A percentile compares a stretch with the other conserved stretches of the same genome.
These are phyloP conservation scores for Sarcophilus harrisii DNA, from an alignment of 2,797 vertebrate genomes.

Conservation along the genomic window DNA sequence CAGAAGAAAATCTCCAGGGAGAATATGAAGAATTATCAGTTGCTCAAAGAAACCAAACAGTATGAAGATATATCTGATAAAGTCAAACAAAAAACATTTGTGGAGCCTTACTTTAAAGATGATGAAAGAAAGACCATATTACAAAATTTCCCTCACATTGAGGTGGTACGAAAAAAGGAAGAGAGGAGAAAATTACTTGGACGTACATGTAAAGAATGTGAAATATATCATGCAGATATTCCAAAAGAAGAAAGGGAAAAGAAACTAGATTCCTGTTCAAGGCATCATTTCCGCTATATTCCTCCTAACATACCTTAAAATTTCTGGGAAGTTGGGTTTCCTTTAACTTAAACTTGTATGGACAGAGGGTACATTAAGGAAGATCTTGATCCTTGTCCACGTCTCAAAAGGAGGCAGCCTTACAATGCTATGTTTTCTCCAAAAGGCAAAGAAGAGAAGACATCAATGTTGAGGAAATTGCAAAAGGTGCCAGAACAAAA, in stretches of 20 bases:
- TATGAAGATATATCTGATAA: conserved; percentile 85
- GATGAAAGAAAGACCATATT: conserved; percentile 82
- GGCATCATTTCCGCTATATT: conserved; percentile 91
- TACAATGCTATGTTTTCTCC: conserved; percentile 93
- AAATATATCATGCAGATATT: conserved; percentile 93
- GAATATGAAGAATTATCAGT: conserved; percentile 79
- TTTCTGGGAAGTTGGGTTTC: conserved; percentile 99
- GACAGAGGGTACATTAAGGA: conserved; percentile 97
- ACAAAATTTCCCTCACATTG: conserved; percentile 91
- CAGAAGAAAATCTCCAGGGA: conserved; percentile 66
- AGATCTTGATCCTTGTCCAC: conserved; percentile 89
- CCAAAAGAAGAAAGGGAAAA: conserved; percentile 93
- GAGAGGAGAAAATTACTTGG: conserved; percentile 95
- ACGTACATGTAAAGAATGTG: conserved; percentile 95
- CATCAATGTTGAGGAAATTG: conserved; percentile 72
- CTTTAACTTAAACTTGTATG: conserved; percentile 95
- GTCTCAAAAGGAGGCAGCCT: conserved; percentile 92
- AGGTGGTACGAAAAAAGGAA: conserved; percentile 94
- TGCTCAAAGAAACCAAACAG: conserved; percentile 75
- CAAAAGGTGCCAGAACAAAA: conserved; percentile 30
- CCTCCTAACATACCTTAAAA: conserved; percentile 96
- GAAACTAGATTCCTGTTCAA: conserved; percentile 93
- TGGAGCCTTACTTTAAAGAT: conserved; percentile 84
- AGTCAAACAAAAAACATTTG: conserved; percentile 85
- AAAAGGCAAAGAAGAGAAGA: conserved; percentile 89